These are phyloP conservation scores for Eupelmus urozonus DNA, from an alignment of 2,888 invertebrate genomes.

Conservation along the genomic window DNA sequence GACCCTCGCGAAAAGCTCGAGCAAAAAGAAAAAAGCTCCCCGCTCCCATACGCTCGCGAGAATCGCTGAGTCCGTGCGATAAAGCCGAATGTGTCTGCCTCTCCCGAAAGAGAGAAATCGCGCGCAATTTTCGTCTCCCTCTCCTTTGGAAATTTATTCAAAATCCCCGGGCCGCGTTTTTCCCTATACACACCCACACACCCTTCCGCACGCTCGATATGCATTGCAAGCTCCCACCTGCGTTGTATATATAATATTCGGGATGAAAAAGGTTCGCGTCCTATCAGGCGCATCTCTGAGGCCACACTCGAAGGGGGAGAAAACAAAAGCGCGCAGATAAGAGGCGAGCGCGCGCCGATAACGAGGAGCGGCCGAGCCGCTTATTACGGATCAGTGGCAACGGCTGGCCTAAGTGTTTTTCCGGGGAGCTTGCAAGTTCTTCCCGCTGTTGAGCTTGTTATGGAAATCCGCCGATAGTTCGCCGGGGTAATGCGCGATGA, in stretches of 20 bases:
- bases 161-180: constrained; percentile 15
- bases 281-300: too few relatives aligned
- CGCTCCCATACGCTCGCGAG: too few relatives aligned
- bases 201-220: not conserved
- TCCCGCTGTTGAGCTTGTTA: not conserved
- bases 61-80: constrained; percentile 42
- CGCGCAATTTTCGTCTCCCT: not conserved
- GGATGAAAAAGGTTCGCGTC: not conserved
- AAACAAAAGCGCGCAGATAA: not conserved
- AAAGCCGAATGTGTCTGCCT: constrained; percentile 8
- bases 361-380: constrained; percentile 18
- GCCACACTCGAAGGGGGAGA: not conserved
- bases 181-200: not conserved
- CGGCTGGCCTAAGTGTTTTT: constrained; percentile 19
- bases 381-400: constrained; percentile 25
- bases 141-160: constrained; percentile 39
- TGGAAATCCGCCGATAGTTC: not conserved
- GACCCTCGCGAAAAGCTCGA: too few relatives aligned
- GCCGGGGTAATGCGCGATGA: not conserved
- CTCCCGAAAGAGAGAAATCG: not conserved
- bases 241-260: too few relatives aligned
- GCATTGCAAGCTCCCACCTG: constrained; percentile 1
- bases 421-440: not conserved
- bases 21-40: not conserved
- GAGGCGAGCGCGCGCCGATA: constrained; percentile 23